These are phyloP conservation scores for Phasianus colchicus DNA, from an alignment of 2,113 vertebrate genomes.

Conservation along the genomic window DNA sequence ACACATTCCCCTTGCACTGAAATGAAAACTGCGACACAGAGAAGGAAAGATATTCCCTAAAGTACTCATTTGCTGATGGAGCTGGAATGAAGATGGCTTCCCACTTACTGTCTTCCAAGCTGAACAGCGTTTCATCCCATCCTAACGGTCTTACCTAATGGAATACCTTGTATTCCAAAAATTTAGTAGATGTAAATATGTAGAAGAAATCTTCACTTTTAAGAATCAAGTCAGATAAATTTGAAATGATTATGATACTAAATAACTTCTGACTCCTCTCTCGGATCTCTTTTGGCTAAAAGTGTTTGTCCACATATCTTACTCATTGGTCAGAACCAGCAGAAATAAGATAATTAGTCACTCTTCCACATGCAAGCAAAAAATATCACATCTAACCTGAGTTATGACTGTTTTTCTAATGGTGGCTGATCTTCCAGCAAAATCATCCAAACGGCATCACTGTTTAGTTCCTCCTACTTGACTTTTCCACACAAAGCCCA, in stretches of 20 bases:
- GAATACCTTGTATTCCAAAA: not conserved
- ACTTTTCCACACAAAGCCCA: not conserved
- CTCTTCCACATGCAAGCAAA: not conserved
- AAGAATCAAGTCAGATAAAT: not conserved
- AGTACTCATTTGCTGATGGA: not conserved
- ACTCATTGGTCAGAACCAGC: not conserved
- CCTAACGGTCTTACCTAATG: not conserved
- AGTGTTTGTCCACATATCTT: not conserved
- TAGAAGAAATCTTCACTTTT: not conserved
- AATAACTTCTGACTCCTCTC: not conserved
- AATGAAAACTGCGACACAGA: not conserved
- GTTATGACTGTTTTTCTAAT: not conserved
- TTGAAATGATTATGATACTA: not conserved
- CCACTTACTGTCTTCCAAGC: not conserved
- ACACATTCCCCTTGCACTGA: not conserved
- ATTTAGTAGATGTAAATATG: not conserved
- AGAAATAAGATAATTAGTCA: not conserved
- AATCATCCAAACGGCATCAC: not conserved
- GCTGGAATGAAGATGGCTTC: not conserved
- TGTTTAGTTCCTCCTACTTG: not conserved
- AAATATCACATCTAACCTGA: not conserved
- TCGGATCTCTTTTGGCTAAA: not conserved
- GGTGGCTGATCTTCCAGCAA: not conserved
- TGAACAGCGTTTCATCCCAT: not conserved
- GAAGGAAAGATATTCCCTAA: not conserved